Evolutionary conservation across 2,113 vertebrate species (phyloP).

Genomic region (Fregata magnificens): DNA sequence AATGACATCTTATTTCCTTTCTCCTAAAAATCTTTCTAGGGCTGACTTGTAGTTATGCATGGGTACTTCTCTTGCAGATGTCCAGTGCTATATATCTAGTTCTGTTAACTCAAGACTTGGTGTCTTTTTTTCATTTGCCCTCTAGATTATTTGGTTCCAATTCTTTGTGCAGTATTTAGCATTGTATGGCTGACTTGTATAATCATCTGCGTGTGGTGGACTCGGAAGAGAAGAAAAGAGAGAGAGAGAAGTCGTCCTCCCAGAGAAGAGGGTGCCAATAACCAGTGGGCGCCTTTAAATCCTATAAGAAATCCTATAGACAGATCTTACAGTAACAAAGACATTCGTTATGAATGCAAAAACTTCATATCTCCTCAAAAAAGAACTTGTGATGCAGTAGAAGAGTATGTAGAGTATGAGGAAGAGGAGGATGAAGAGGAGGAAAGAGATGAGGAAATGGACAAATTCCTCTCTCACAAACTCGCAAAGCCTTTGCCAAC

Average conservation of each 20-base stretch:
- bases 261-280: slow-evolving; percentile 86
- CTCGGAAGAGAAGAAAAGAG: slow-evolving; percentile 91
- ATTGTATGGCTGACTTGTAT: slow-evolving; percentile 89
- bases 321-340: slow-evolving; percentile 83
- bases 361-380: slow-evolving; percentile 84
- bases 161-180: slow-evolving; percentile 85
- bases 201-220: slow-evolving; percentile 91
- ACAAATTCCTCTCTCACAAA: slow-evolving; percentile 82
- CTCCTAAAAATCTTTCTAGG: background rate
- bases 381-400: slow-evolving; percentile 82
- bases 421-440: slow-evolving; percentile 81
- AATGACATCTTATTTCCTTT: background rate
- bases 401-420: slow-evolving; percentile 73
- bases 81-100: background rate
- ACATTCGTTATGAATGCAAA: slow-evolving; percentile 85
- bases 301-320: slow-evolving; percentile 80
- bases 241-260: slow-evolving; percentile 78
- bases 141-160: slow-evolving; percentile 86
- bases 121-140: background rate
- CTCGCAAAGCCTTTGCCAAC: slow-evolving; percentile 75
- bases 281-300: slow-evolving; percentile 88
- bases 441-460: slow-evolving; percentile 77
- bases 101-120: background rate
- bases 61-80: background rate
- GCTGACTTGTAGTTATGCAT: background rate